Evolutionary conservation across 1,140 invertebrate genomes (phyloP), one percentile per base, ranked within the genome.

Genomic region (Philopotamus ludificatus): DNA sequence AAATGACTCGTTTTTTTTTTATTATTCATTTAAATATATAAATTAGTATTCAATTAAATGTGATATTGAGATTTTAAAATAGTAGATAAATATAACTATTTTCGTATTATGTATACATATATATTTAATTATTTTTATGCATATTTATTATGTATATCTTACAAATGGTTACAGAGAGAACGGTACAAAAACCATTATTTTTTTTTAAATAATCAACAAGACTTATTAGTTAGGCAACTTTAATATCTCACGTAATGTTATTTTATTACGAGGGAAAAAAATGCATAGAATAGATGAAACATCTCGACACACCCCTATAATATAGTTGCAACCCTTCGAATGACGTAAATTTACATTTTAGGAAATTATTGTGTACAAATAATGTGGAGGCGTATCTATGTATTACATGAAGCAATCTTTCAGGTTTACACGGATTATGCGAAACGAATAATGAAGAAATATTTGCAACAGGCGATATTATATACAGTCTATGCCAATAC

Each of bases 131-230:
- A 49, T 25, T 2, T 53, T 16, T 23, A 53, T 53, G 28, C 28
- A 53, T 42, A 58, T 39, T 42, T 58, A 42, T 42, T 10, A 20
- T 34, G 23, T 15, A 61, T 61, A 61, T 22, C 44, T 61, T 49
- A 49, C 44, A 59, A 22, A 51, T 53, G 21, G 22, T 34, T 65
- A 57, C 50, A 61, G 63, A 70, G 53, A 70, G 60, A 70, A 45
- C 47, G 63, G 60, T 70, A 70, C 60, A 70, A 66, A 70, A 70
- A 44, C 54, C n/a, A n/a, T n/a, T n/a, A n/a, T n/a, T n/a, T n/a
- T n/a, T n/a, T 66, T 70, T 15, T 51, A 65, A 69, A 58, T 69
- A 68, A 42, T 65, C 63, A 70, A 66, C 67, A 70, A 70, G 67
- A 70, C 67, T 66, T 70, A 70, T 15, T 63, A 66, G 60, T 66